Conservation (phyloP, 1,140 invertebrate genomes). For the Pemphigus obesinymphae region DNA sequence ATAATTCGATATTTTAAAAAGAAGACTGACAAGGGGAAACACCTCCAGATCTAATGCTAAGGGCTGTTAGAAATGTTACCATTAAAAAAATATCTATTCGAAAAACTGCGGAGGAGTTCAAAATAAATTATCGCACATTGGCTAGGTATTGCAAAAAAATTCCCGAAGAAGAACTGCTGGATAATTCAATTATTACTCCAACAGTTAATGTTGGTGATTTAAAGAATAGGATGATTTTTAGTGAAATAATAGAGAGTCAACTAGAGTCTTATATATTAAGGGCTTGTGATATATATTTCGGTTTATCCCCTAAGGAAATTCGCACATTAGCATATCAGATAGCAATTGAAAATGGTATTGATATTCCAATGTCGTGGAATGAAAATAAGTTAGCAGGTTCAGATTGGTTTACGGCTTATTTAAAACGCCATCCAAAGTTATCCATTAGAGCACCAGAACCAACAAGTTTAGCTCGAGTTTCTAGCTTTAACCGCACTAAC, state of each 20-base stretch:
- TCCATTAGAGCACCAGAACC: constrained; percentile 49
- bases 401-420: constrained; percentile 49
- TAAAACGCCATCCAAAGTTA: constrained; percentile 49
- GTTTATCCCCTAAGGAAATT: constrained; percentile 42
- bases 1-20: background rate
- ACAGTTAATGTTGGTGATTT: background rate
- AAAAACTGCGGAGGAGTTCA: background rate
- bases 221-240: background rate
- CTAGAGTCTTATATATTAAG: constrained; percentile 3
- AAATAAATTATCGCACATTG: background rate
- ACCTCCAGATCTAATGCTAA: background rate
- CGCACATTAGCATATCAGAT: constrained; percentile 46
- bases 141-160: background rate
- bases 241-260: background rate
- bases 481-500: constrained; percentile 48
- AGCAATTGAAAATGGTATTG: constrained; percentile 44
- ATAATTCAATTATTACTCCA: background rate
- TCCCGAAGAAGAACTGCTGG: background rate
- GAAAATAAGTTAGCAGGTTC: constrained; percentile 48
- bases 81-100: background rate
- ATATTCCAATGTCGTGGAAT: constrained; percentile 48
- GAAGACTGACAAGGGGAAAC: background rate
- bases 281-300: constrained; percentile 44
- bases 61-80: background rate
- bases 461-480: constrained; percentile 49